Percentiles rank a stretch among this genome's conserved stretches.
phyloP scores from a whole-genome alignment of 2,888 invertebrate species.

The Oxycera nigricornis region DNA sequence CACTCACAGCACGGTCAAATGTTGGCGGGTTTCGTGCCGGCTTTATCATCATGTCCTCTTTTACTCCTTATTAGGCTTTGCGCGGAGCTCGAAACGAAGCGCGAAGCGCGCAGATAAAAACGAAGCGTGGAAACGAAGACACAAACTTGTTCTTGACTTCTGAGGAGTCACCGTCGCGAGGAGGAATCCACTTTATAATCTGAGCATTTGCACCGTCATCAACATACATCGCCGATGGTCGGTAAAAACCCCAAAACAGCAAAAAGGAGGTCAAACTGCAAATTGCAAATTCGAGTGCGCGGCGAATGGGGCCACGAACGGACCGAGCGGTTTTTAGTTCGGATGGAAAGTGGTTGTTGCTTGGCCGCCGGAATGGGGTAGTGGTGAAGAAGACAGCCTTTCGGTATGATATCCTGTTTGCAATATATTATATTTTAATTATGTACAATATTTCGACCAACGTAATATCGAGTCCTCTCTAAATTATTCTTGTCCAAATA shows the following conservation, averaged over 20 bases:
- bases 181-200: not conserved
- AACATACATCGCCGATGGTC: not conserved
- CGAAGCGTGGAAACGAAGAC: not conserved
- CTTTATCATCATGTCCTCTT: slow-evolving; percentile 5
- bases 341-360: no score
- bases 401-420: no score
- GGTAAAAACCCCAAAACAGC: not conserved
- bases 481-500: no score
- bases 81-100: not conserved
- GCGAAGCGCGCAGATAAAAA: slow-evolving; percentile 7
- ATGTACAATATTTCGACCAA: no score
- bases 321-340: no score
- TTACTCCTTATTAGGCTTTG: slow-evolving; percentile 5
- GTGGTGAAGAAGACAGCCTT: no score
- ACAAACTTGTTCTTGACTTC: not conserved
- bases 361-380: no score
- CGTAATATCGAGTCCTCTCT: no score
- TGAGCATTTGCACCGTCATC: not conserved
- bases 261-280: slow-evolving; percentile 12
- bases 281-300: no score
- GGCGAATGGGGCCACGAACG: not conserved
- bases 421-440: no score
- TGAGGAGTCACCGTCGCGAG: not conserved
- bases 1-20: not conserved
- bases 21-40: not conserved